Percentiles rank a stretch among this genome's conserved stretches.
Evolutionary conservation across 2,113 vertebrate genomes (phyloP).

Genomic region (Camelus dromedarius): DNA sequence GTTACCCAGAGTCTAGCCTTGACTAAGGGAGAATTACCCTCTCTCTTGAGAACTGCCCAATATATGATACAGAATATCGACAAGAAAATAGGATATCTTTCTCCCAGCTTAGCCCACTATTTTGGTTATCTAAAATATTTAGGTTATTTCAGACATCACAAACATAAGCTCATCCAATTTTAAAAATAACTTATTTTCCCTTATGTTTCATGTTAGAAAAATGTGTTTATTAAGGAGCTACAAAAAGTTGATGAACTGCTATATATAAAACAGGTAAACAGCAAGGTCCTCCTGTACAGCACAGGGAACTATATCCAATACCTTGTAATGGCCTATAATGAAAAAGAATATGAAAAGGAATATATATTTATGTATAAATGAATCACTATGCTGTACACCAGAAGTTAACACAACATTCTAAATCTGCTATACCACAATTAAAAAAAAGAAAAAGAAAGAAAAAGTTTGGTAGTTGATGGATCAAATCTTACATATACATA

Average conservation of each 20-base stretch:
- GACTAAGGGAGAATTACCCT: background rate
- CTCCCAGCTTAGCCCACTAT: background rate
- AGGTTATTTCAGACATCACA: background rate
- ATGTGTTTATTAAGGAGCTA: background rate
- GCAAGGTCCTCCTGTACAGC: too few species aligned
- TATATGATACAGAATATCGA: background rate
- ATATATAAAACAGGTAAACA: too few species aligned
- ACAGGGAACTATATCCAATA: too few species aligned
- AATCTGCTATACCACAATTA: too few species aligned
- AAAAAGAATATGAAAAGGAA: too few species aligned
- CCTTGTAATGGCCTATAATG: too few species aligned
- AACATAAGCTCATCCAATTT: background rate
- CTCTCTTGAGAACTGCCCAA: background rate
- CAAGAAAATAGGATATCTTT: conserved; percentile 8
- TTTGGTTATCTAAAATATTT: background rate
- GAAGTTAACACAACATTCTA: too few species aligned
- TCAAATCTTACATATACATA: too few species aligned
- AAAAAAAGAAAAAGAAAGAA: too few species aligned
- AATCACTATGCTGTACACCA: too few species aligned
- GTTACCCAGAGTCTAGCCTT: background rate
- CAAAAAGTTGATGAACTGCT: background rate
- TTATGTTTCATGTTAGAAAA: background rate
- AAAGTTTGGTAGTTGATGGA: too few species aligned
- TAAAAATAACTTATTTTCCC: background rate
- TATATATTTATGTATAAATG: too few species aligned